These are phyloP conservation scores for Tetanocera ferruginea DNA, from an alignment of 2,888 invertebrate species.

Conservation along the genomic window DNA sequence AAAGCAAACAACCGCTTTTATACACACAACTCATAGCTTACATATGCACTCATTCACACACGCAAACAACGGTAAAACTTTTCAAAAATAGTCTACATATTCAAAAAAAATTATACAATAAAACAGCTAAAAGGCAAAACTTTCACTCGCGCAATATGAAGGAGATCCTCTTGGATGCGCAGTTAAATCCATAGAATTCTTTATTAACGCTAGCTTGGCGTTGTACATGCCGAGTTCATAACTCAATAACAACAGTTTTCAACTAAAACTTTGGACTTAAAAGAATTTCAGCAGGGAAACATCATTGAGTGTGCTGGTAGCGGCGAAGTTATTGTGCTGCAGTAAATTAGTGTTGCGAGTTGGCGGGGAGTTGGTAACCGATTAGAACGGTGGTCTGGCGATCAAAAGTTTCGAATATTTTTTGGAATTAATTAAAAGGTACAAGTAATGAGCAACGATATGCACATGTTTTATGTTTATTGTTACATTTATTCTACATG, in stretches of 20 bases:
- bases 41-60: slow-evolving; percentile 3
- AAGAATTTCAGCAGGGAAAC: slow-evolving; percentile 5
- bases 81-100: slow-evolving; percentile 19
- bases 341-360: not conserved
- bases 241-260: slow-evolving; percentile 34
- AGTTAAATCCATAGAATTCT: slow-evolving; percentile 10
- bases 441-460: no score
- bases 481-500: no score
- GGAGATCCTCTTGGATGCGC: not conserved
- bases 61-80: slow-evolving; percentile 25
- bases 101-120: slow-evolving; percentile 17
- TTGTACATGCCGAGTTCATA: slow-evolving; percentile 8
- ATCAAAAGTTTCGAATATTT: no score
- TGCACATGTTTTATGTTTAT: no score
- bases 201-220: not conserved
- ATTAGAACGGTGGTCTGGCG: not conserved
- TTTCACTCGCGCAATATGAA: slow-evolving; percentile 20
- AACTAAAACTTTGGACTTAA: slow-evolving; percentile 27
- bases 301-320: not conserved
- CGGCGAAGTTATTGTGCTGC: not conserved
- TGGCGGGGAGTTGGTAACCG: not conserved
- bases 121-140: slow-evolving; percentile 28
- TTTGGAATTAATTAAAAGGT: no score
- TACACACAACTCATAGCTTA: slow-evolving; percentile 1
- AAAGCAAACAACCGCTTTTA: slow-evolving; percentile 26